Base-by-base conservation (phyloP, 1,140 invertebrate genomes). In the Fopius arisanus region DNA sequence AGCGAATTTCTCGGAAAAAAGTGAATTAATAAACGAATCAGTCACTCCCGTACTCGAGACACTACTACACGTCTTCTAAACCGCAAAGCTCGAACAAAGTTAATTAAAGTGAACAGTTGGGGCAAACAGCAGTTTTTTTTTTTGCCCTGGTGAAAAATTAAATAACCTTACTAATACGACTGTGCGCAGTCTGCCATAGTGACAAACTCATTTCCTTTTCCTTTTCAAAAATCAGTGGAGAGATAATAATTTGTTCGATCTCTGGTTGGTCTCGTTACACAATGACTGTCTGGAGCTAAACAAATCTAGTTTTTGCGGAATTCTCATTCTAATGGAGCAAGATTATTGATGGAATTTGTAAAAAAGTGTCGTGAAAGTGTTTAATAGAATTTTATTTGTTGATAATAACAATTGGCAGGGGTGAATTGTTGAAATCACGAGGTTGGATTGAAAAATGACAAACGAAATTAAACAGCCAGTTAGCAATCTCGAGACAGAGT, bases 401-500 rank as follows among this genome's bases (percentile, higher is more conserved):
- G 33, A 23, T 21, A 67, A n/a, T 9, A 9, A 37, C 14, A 37
- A 43, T 28, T 21, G 23, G 2, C n/a, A 68, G 21, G n/a, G 14
- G 12, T 26, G 26, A 21, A 41, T 51, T n/a, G 37, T 5, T 43
- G 7, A 43, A 41, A 54, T 65, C 16, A 3, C 16, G 16, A 0
- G 6, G 23, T 26, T 3, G 1, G 1, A 23, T 1, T 0, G 54
- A 26, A 74, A 65, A 70, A 78, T 78, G 77, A 75, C 68, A 72
- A 72, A 41, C 75, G 74, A 78, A 73, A 77, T 77, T 72, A 73
- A 76, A 79, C 76, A 76, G n/a, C 76, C 75, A 62, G 79, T 89
- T 75, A 90, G 89, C 81, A 90, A 88, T 76, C 88, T 94, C 73
- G 92, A 93, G 87, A 88, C 88, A 3, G 92, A 94, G 86, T 94